Percentiles rank a stretch among this genome's conserved stretches.
These are phyloP conservation scores for Campoplex capitator DNA, from an alignment of 2,888 invertebrate genomes.

Conservation along the genomic window DNA sequence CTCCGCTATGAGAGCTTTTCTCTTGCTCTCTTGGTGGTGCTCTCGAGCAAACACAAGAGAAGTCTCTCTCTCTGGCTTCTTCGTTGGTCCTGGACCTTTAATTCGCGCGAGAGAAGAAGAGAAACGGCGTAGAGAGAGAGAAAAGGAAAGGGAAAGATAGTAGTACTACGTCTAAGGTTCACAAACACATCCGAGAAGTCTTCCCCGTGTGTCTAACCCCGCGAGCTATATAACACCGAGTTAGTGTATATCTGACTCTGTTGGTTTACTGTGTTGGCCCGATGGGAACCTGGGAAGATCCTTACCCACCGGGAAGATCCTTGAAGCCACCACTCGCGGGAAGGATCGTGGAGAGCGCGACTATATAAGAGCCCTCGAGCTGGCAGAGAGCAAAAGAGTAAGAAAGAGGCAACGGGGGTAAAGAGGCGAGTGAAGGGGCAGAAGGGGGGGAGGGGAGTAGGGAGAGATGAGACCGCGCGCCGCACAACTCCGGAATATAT, in stretches of 20 bases:
- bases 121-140: not conserved
- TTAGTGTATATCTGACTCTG: slow-evolving; percentile 55
- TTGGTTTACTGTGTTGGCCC: slow-evolving; percentile 58
- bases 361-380: slow-evolving; percentile 50
- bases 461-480: slow-evolving; percentile 62
- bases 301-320: slow-evolving; percentile 69
- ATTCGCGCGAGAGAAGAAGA: not conserved
- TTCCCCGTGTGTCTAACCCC: slow-evolving; percentile 50
- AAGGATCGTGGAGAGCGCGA: slow-evolving; percentile 65
- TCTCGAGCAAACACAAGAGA: slow-evolving; percentile 51
- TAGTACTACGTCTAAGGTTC: not conserved
- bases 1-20: slow-evolving; percentile 40
- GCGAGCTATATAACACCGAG: slow-evolving; percentile 48
- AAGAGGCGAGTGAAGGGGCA: no score
- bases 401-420: slow-evolving; percentile 24
- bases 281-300: slow-evolving; percentile 69
- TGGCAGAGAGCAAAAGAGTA: slow-evolving; percentile 27
- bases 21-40: slow-evolving; percentile 38
- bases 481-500: slow-evolving; percentile 75
- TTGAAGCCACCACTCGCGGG: slow-evolving; percentile 60
- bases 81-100: slow-evolving; percentile 20
- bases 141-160: not conserved
- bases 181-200: slow-evolving; percentile 46
- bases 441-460: not conserved
- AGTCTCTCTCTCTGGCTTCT: slow-evolving; percentile 12